These are phyloP conservation scores for Sebastolobus altivelis DNA, from an alignment of 2,797 vertebrate species.

Conservation along the genomic window DNA sequence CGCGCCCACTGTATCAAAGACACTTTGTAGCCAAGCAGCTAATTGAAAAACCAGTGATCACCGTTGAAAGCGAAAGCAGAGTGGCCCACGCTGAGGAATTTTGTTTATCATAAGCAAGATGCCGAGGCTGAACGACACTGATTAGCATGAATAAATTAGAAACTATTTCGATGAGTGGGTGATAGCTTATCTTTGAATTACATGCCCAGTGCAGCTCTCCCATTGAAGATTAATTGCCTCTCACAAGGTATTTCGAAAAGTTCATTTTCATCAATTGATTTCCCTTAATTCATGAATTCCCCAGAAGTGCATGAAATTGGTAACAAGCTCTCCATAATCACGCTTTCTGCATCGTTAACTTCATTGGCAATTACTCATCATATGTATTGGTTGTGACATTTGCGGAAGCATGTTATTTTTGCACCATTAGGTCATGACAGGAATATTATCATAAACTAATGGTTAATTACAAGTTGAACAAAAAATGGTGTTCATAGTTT, in stretches of 20 bases:
- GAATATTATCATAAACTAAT: conserved; percentile 69
- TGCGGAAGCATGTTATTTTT: conserved; percentile 77
- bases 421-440: conserved; percentile 75
- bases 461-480: conserved; percentile 60
- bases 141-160: conserved; percentile 83
- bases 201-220: conserved; percentile 73
- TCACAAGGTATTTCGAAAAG: conserved; percentile 79
- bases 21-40: conserved; percentile 41
- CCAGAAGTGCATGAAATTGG: conserved; percentile 75
- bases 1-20: conserved; percentile 44
- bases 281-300: conserved; percentile 74
- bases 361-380: conserved; percentile 72
- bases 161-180: conserved; percentile 71
- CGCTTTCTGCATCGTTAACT: conserved; percentile 76
- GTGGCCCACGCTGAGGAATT: conserved; percentile 54
- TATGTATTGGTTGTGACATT: conserved; percentile 72
- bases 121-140: conserved; percentile 70
- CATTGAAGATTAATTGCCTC: conserved; percentile 80
- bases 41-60: conserved; percentile 71
- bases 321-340: conserved; percentile 73
- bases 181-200: conserved; percentile 83
- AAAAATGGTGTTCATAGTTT: conserved; percentile 21
- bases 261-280: conserved; percentile 82
- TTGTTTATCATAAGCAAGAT: conserved; percentile 76
- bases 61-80: conserved; percentile 47